Percentiles rank a stretch among this genome's conserved stretches.
Evolutionary conservation across 2,113 vertebrate genomes (phyloP).

Genomic region (Calyptomena viridis): DNA sequence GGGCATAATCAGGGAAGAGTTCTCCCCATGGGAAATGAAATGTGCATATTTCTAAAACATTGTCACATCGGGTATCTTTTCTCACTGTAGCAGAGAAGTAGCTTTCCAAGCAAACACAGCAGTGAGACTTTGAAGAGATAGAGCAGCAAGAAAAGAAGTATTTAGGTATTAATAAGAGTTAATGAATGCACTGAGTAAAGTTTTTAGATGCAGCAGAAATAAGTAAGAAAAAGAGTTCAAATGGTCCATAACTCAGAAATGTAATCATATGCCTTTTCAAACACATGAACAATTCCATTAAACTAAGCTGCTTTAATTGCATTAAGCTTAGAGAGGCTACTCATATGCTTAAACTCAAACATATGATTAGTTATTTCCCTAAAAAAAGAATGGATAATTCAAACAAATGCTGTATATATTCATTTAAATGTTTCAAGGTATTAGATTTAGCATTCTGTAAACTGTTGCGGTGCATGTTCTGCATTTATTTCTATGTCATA

Average conservation of each 20-base stretch:
- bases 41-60: not conserved
- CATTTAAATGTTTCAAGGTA: not conserved
- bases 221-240: not conserved
- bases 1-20: not conserved
- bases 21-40: not conserved
- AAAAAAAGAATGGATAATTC: not conserved
- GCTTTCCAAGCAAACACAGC: not conserved
- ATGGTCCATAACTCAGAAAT: not conserved
- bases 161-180: not conserved
- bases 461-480: no score
- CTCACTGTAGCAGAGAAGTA: not conserved
- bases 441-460: not conserved
- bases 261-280: slow-evolving; percentile 25
- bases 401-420: not conserved
- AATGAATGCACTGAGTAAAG: not conserved
- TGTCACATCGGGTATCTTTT: not conserved
- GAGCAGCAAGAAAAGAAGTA: not conserved
- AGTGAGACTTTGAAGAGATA: not conserved
- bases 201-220: not conserved
- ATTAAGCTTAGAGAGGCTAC: not conserved
- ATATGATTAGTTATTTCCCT: not conserved
- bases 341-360: not conserved
- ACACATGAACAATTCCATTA: slow-evolving; percentile 39
- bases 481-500: no score
- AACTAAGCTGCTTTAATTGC: slow-evolving; percentile 47